Evolutionary conservation across 2,113 vertebrate genomes (phyloP).

Genomic region (Poeciliopsis occidentalis): DNA sequence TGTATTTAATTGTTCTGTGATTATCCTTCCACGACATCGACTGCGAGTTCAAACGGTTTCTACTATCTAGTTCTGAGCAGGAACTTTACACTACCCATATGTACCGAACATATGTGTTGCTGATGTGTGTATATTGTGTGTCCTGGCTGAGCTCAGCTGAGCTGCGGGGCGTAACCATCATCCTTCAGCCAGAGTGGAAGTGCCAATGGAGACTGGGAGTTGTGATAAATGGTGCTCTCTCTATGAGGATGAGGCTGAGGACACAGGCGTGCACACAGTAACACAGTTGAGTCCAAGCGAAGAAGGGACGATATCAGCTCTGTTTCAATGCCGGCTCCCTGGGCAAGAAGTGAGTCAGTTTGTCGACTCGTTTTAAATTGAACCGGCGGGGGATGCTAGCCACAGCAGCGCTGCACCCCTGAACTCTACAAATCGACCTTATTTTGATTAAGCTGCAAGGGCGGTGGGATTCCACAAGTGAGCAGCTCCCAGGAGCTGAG

Average conservation of each 20-base stretch:
- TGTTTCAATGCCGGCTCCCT: conserved; percentile 50
- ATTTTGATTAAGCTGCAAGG: conserved; percentile 47
- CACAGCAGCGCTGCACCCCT: conserved; percentile 36
- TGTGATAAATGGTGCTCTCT: conserved; percentile 58
- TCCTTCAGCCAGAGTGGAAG: conserved; percentile 50
- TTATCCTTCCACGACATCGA: conserved; percentile 16
- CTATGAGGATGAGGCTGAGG: conserved; percentile 39
- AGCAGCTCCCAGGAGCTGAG: conserved; percentile 44
- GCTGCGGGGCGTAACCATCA: conserved; percentile 41
- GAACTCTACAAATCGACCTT: conserved; percentile 60
- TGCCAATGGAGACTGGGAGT: conserved; percentile 38
- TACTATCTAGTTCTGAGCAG: conserved; percentile 4
- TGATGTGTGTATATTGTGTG: conserved; percentile 7
- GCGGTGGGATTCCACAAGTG: conserved; percentile 26
- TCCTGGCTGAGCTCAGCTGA: conserved; percentile 15
- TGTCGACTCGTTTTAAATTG: conserved; percentile 52
- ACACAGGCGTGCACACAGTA: conserved; percentile 26
- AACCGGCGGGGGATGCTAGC: conserved; percentile 41
- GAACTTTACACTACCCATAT: neutral
- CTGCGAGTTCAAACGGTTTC: conserved; percentile 17
- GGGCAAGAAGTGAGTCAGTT: conserved; percentile 46
- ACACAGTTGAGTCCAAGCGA: conserved; percentile 19
- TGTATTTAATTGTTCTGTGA: conserved; percentile 19
- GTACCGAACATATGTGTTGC: conserved; percentile 5
- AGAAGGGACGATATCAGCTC: conserved; percentile 57